phyloP scores from a whole-genome alignment of 2,888 invertebrate species.

The Drosophila pseudotalamancana region DNA sequence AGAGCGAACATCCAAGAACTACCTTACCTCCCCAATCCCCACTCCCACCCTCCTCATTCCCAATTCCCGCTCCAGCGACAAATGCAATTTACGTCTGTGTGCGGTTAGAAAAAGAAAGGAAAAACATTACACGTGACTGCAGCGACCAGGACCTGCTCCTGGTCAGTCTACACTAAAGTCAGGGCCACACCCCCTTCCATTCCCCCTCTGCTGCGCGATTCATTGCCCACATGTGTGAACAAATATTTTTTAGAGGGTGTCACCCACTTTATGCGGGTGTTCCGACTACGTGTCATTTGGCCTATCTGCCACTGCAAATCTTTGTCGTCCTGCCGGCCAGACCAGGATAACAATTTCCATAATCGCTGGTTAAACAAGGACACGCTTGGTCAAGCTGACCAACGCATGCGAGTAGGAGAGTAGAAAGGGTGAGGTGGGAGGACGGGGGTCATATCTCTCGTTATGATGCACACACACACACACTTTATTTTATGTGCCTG shows the following conservation, averaged over 20 bases:
- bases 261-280: conserved; percentile 65
- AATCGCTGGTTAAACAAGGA: conserved; percentile 78
- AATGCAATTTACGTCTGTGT: conserved; percentile 61
- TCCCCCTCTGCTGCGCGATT: conserved; percentile 5
- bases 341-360: conserved; percentile 69
- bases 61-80: conserved; percentile 1
- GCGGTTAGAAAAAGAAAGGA: conserved; percentile 19
- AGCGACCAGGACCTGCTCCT: conserved; percentile 40
- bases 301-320: conserved; percentile 68
- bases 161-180: conserved; percentile 54
- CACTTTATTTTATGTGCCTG: conserved; percentile 55
- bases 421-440: neutral
- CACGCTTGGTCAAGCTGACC: conserved; percentile 65
- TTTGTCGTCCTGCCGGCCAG: conserved; percentile 27
- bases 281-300: conserved; percentile 75
- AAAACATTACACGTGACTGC: conserved; percentile 70
- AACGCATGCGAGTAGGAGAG: conserved; percentile 7
- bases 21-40: no score
- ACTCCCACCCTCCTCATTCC: neutral
- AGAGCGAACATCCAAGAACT: conserved; percentile 3
- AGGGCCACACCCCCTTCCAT: conserved; percentile 15
- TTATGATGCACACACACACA: conserved; percentile 48
- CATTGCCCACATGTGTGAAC: conserved; percentile 69
- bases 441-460: neutral
- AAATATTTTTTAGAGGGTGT: conserved; percentile 77